Evolutionary conservation across 1,140 invertebrate species (phyloP), one percentile per base, ranked within the genome.

Genomic region (Tetraneura akinire): DNA sequence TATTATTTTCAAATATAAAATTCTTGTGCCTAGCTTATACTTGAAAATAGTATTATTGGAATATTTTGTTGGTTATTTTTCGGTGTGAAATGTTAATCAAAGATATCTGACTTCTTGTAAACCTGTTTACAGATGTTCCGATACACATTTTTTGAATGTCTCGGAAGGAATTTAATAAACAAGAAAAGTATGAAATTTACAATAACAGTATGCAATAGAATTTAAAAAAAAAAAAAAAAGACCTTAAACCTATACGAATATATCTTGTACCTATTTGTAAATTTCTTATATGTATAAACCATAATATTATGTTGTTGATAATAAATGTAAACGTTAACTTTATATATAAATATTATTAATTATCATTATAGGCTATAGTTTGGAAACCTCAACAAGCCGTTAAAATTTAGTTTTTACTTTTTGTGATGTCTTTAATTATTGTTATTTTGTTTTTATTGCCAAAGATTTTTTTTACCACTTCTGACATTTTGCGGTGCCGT

Each of bases 151-250:
- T 51, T 45, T 29, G 45, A 71, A 71, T 71, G 47, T 71, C 68
- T 71, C 47, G 16, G 26, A 1, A n/a, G 68, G 68, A 71, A 71
- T 71, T 71, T 51, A 71, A 71, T 71, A 71, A 71, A 71, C 47
- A 49, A 49, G 68, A 51, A 71, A 71, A 49, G 26, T 32, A 45
- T 0, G n/a, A 51, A 71, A 71, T 29, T 14, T 23, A 13, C 47
- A 29, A 29, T 18, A 51, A n/a, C 68, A 32, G 42, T 51, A 71
- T n/a, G n/a, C 29, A 47, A 71, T 51, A 47, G 51, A 29, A 51
- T 51, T 66, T 13, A 64, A 10, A 64, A 64, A 16, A 60, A 60
- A 16, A 64, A n/a, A n/a, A 66, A 23, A 66, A 21, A 37, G 4
- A 21, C 21, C 55, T n/a, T n/a, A n/a, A n/a, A n/a, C 55, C 14